Percentiles rank a stretch among this genome's conserved stretches.
Evolutionary conservation across 2,888 invertebrate species (phyloP).

Genomic region (Thumatha senex): DNA sequence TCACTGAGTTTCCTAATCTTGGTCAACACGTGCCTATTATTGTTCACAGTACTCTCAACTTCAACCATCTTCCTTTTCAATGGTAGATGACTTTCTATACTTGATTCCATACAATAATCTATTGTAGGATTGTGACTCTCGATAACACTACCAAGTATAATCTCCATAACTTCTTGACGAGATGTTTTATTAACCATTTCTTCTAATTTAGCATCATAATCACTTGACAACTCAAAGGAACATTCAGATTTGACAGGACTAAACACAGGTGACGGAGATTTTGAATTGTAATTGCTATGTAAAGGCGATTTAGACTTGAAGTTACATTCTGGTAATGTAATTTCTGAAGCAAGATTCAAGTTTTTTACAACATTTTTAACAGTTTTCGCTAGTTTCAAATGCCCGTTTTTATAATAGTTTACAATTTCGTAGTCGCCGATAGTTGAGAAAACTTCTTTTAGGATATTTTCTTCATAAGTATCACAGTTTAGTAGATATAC

Average conservation of each 20-base stretch:
- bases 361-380: constrained; percentile 60
- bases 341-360: constrained; percentile 58
- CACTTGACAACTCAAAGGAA: constrained; percentile 70
- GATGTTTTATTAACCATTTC: constrained; percentile 76
- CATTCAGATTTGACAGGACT: constrained; percentile 76
- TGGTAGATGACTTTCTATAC: constrained; percentile 49
- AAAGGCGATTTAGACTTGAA: constrained; percentile 11
- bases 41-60: constrained; percentile 59
- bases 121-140: constrained; percentile 66
- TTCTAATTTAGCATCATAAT: constrained; percentile 72
- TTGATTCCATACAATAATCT: constrained; percentile 64
- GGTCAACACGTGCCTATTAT: constrained; percentile 63
- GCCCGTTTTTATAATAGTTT: constrained; percentile 68
- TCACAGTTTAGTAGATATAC: constrained; percentile 70
- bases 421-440: constrained; percentile 64
- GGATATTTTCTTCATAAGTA: constrained; percentile 62
- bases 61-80: constrained; percentile 62
- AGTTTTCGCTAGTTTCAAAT: constrained; percentile 52
- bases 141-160: constrained; percentile 69
- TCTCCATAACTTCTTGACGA: constrained; percentile 76
- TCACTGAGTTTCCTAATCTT: constrained; percentile 69
- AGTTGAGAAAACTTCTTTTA: constrained; percentile 56
- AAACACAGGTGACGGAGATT: constrained; percentile 43
- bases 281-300: constrained; percentile 13
- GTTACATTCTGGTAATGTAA: constrained; percentile 57